phyloP scores from a whole-genome alignment of 1,140 invertebrate species.

The Chlorops oryzae region DNA sequence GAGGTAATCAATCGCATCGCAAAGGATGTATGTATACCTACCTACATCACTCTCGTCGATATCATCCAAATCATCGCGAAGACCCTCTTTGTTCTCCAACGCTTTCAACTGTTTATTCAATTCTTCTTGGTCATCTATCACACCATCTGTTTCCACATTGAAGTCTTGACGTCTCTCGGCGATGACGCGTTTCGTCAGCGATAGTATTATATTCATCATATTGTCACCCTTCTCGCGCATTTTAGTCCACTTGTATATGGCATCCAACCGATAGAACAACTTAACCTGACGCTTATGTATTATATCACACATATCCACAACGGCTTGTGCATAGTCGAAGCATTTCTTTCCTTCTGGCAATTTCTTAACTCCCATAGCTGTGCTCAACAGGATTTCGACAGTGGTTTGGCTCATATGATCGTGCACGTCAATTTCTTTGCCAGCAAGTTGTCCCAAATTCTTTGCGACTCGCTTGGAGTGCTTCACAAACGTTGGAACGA shows the following conservation, averaged over 20 bases:
- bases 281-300: constrained; percentile 59
- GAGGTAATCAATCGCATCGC: background rate
- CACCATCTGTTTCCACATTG: constrained; percentile 49
- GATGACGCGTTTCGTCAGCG: constrained; percentile 56
- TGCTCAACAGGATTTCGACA: constrained; percentile 77
- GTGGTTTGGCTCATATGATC: constrained; percentile 73
- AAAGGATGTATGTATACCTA: constrained; percentile 29
- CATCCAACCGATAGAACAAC: constrained; percentile 51
- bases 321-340: constrained; percentile 61
- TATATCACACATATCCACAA: constrained; percentile 66
- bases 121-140: constrained; percentile 40
- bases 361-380: constrained; percentile 62
- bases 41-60: constrained; percentile 64
- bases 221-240: constrained; percentile 53
- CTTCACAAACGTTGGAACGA: constrained; percentile 75
- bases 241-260: constrained; percentile 53
- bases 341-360: constrained; percentile 54
- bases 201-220: constrained; percentile 56
- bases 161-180: constrained; percentile 53
- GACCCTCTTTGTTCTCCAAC: constrained; percentile 48
- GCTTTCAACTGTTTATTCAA: constrained; percentile 2
- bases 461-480: constrained; percentile 64
- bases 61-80: constrained; percentile 65
- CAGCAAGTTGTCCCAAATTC: constrained; percentile 58
- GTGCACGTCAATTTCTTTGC: constrained; percentile 70